Base-by-base conservation (phyloP, 2,797 vertebrate genomes). In the Falco biarmicus region DNA sequence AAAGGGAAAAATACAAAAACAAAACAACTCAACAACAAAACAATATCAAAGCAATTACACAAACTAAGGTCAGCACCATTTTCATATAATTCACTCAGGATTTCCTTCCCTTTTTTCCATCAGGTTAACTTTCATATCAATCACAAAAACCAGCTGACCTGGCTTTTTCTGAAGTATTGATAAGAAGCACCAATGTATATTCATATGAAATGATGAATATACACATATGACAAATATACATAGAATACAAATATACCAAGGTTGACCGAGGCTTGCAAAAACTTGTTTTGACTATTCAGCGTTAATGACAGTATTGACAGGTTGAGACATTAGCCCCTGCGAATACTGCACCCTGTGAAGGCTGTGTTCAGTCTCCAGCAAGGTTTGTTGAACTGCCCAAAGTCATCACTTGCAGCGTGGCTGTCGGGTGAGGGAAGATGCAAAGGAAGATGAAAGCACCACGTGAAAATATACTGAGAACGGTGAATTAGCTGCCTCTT, bases 81-180 rank as follows among this genome's bases (percentile, higher is more conserved):
- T 79, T 57, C 8, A 15, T 15, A 37, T 39, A 0, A 29, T 65
- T 77, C 12, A 31, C 45, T 81, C 26, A 26, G 20, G 15, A 78
- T 39, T 45, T 34, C 59, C 63, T 76, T 54, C 21, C n/a, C 10
- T 47, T 59, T 51, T 51, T 37, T 31, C 41, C 11, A 54, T 37
- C 41, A 54, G 19, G 7, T 57, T 65, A 65, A 21, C 28, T 64
- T 68, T 3, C 43, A 60, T 50, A 43, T 24, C 0, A 0, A 53
- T 45, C 11, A 39, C 22, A 18, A 77, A 77, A 71, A 47, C 17
- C 3, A 70, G 20, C n/a, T 69, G 66, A 84, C 21, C 63, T 31
- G 13, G 17, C 9, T 77, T 66, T 63, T 81, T 47, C 56, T 34
- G 22, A 48, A 75, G 54, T 10, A 26, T 22, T 37, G 47, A 66